Evolutionary conservation across 2,888 invertebrate species (phyloP).

Genomic region (Carcina quercana): DNA sequence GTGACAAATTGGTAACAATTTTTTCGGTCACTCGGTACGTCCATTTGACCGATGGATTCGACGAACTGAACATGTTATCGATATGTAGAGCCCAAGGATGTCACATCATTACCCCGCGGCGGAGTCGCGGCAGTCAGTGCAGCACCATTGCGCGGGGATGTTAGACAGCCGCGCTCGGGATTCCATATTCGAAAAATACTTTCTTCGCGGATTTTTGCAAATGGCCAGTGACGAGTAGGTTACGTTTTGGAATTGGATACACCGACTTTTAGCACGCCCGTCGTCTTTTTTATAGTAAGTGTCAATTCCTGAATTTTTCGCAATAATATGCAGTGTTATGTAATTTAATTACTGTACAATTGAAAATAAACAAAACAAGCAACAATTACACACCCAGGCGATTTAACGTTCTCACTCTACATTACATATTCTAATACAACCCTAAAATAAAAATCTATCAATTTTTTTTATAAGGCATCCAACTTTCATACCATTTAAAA

Average conservation of each 20-base stretch:
- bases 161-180: constrained; percentile 35
- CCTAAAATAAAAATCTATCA: no score
- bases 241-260: neutral
- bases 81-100: no score
- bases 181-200: constrained; percentile 19
- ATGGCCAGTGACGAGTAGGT: constrained; percentile 14
- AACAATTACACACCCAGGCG: no score
- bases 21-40: no score
- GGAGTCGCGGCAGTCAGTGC: constrained; percentile 47
- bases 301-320: neutral
- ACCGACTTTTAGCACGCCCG: neutral
- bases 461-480: no score
- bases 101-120: no score
- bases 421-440: no score
- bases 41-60: no score
- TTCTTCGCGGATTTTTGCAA: constrained; percentile 6
- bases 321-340: neutral
- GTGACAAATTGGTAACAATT: no score
- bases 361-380: neutral
- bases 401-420: no score
- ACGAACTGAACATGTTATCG: no score
- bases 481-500: no score
- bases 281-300: constrained; percentile 3
- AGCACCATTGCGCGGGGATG: constrained; percentile 43
- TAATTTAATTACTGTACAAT: neutral